Conservation (phyloP, 2,797 vertebrate species). For the Phoxinus dragarum region DNA sequence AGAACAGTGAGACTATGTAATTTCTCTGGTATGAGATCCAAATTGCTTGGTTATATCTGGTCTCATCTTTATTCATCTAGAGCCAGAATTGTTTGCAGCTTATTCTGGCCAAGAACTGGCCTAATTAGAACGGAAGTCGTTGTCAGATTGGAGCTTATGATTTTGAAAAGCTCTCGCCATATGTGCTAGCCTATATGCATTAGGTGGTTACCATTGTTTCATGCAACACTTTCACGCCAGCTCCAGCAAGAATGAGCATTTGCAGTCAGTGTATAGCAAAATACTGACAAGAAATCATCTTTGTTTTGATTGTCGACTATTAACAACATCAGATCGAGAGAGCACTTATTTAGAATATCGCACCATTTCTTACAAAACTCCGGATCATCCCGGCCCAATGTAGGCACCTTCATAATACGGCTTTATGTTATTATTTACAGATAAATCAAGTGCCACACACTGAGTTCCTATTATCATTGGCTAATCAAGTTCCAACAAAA, state of each 20-base stretch:
- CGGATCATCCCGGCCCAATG: too few species aligned
- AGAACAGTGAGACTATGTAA: slow-evolving; percentile 11
- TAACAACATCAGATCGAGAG: too few species aligned
- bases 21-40: neutral
- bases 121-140: neutral
- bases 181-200: neutral
- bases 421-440: too few species aligned
- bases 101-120: neutral
- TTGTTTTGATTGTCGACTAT: too few species aligned
- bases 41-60: neutral
- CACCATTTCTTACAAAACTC: too few species aligned
- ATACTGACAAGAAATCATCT: neutral
- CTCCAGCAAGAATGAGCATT: neutral
- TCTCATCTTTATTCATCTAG: slow-evolving; percentile 12
- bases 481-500: too few species aligned
- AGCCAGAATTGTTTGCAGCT: neutral
- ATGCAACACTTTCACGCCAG: neutral
- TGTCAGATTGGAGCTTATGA: neutral
- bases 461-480: too few species aligned
- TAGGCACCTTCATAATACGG: too few species aligned
- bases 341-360: too few species aligned
- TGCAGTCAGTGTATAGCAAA: neutral
- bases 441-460: too few species aligned
- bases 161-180: neutral
- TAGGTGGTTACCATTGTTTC: neutral